Base-by-base conservation (phyloP, 2,888 invertebrate genomes). In the Dexiosoma caninum region DNA sequence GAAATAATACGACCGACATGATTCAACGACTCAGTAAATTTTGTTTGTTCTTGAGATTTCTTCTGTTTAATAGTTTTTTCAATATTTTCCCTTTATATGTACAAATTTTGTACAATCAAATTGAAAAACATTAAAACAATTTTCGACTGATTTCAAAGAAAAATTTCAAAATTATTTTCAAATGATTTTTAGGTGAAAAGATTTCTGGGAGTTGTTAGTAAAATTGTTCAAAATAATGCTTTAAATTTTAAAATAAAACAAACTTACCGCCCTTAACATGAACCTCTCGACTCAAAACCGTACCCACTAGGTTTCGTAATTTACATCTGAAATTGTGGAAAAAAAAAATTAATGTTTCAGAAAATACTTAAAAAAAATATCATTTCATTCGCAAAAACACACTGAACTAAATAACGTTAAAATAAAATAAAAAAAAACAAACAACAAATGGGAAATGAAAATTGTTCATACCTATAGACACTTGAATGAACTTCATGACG, bases 231-330 rank as follows among this genome's bases (percentile, higher is more conserved):
- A n/a, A n/a, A n/a, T n/a, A n/a, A n/a, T n/a, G n/a, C n/a, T n/a
- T n/a, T n/a, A n/a, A n/a, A n/a, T n/a, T n/a, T n/a, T n/a, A n/a
- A n/a, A n/a, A n/a, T n/a, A n/a, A n/a, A n/a, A n/a, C 27, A 3
- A 49, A 91, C 93, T 93, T 91, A 98, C 98, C 97, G 87, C 97
- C 97, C 90, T 96, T 94, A 76, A 97, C 94, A 87, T 95, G 95
- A 84, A 97, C 95, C 88, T 95, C 95, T 85, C 95, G 93, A 85
- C 97, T 97, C 85, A 97, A 92, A 62, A 97, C 93, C 69, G 93
- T 92, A 40, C 96, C 96, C 77, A 95, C 94, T 83, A 92, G 90
- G 90, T 95, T 95, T 85, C 92, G 91, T 55, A 94, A 92, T 84
- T 92, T 91, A 87, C 93, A 92, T 88, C 91, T 91, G 85, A 53